Base-by-base conservation (phyloP, 2,888 invertebrate genomes). In the Dorcus parallelipipedus region DNA sequence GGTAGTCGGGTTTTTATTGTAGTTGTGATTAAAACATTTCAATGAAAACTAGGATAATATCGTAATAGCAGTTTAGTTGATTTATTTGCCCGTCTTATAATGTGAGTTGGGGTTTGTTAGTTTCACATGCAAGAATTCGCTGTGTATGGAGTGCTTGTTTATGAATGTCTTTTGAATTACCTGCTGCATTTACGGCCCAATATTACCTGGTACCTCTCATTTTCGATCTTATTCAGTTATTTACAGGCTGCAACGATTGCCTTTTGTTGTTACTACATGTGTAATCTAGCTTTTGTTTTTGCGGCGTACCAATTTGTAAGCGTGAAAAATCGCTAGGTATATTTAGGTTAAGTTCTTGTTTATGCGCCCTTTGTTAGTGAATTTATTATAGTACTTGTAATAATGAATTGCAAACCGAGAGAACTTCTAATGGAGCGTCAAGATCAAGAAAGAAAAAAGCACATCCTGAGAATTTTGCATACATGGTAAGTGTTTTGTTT, bases 1-100 rank as follows among this genome's bases (percentile, higher is more conserved):
- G 67, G 60, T 58, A 64, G 67, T 65, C 63, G 66, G 62, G 64
- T 64, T 66, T 65, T 62, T 63, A 61, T 59, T 57, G 63, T 68
- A 66, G 65, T 66, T 64, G 65, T 68, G 67, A 61, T 67, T 66
- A 66, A 63, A 64, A 64, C 62, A 62, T 64, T 66, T 68, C 57
- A 65, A 67, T 68, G 66, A 66, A 63, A 66, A 66, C 63, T 66
- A 62, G 65, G 63, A 62, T 65, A 64, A 62, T 63, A 62, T 56
- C 59, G 60, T 51, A 61, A 62, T 66, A 66, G 65, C 63, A 64
- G 63, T 61, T 64, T 61, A 66, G 61, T 64, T 62, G 58, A 60
- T 62, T 63, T 61, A 58, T 60, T 66, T 67, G 58, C 60, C 26
- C 54, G 58, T 51, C 62, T 54, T 61, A 64, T 60, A 59, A 66